Conservation (phyloP, 1,140 invertebrate species). For the Habropoda laboriosa region DNA sequence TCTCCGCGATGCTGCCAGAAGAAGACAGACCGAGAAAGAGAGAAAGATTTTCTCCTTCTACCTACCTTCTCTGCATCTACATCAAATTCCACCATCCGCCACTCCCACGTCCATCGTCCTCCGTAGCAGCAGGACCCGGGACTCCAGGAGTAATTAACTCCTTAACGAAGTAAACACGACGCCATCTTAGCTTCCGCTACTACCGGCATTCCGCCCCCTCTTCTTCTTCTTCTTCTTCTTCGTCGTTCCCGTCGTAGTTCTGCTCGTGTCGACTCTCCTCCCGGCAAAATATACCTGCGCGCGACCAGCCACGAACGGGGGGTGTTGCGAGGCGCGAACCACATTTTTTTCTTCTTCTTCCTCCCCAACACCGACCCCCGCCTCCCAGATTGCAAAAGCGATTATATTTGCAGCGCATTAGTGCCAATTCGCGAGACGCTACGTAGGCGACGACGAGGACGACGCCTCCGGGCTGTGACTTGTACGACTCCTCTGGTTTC, state of each 20-base stretch:
- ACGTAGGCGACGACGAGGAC: constrained; percentile 39
- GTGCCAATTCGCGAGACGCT: constrained; percentile 64
- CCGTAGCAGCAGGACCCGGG: constrained; percentile 68
- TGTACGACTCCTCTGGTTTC: constrained; percentile 16
- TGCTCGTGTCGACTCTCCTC: constrained; percentile 28
- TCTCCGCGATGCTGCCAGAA: constrained; percentile 45
- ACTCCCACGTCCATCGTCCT: constrained; percentile 73
- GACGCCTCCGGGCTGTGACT: constrained; percentile 37
- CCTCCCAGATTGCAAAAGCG: constrained; percentile 59
- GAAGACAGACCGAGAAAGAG: constrained; percentile 34
- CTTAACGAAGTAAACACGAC: constrained; percentile 82
- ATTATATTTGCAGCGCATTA: constrained; percentile 75
- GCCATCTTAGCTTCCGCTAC: constrained; percentile 78
- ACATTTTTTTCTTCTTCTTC: constrained; percentile 51
- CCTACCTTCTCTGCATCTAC: constrained; percentile 66
- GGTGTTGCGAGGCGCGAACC: constrained; percentile 58
- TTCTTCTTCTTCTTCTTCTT: background rate
- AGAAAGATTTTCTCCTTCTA: constrained; percentile 67
- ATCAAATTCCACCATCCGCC: constrained; percentile 66
- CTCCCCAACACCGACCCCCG: background rate
- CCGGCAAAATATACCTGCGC: constrained; percentile 61
- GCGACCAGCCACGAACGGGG: constrained; percentile 21
- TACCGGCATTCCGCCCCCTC: constrained; percentile 45
- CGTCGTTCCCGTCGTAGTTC: background rate
- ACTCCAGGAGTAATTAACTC: constrained; percentile 81